Percentiles rank a stretch among this genome's conserved stretches.
These are phyloP conservation scores for Akabosia matsudoensis DNA, from an alignment of 1,140 invertebrate species.

Conservation along the genomic window DNA sequence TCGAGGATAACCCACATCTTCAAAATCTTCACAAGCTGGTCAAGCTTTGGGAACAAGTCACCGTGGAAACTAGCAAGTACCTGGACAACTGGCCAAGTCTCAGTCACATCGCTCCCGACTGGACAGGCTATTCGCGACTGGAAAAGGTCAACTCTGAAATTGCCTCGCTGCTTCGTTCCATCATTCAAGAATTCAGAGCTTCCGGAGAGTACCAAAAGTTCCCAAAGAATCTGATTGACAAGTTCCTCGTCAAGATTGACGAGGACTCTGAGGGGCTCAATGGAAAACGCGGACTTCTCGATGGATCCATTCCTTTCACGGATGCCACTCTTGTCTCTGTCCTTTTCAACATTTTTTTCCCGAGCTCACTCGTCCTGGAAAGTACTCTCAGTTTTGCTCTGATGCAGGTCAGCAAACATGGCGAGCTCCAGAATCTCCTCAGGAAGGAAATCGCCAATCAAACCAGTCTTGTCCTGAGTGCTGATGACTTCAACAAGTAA, in stretches of 20 bases:
- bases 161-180: neutral
- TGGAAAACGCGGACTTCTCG: neutral
- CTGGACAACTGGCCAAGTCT: constrained; percentile 1
- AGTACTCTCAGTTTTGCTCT: neutral
- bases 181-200: neutral
- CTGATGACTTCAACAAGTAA: neutral
- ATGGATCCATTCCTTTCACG: neutral
- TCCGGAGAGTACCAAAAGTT: neutral
- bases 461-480: neutral
- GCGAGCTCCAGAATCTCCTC: neutral
- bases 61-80: neutral
- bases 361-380: neutral
- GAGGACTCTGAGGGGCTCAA: neutral
- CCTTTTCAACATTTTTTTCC: constrained; percentile 14
- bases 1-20: neutral
- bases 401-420: neutral
- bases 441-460: neutral
- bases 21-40: neutral
- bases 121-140: neutral
- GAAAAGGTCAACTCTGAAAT: neutral
- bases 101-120: neutral
- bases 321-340: constrained; percentile 1
- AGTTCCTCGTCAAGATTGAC: constrained; percentile 7
- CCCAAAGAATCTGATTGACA: constrained; percentile 12
- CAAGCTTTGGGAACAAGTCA: neutral